Percentiles rank a stretch among this genome's conserved stretches.
Conservation (phyloP, 2,113 vertebrate species). For the Aleadryas rufinucha region DNA sequence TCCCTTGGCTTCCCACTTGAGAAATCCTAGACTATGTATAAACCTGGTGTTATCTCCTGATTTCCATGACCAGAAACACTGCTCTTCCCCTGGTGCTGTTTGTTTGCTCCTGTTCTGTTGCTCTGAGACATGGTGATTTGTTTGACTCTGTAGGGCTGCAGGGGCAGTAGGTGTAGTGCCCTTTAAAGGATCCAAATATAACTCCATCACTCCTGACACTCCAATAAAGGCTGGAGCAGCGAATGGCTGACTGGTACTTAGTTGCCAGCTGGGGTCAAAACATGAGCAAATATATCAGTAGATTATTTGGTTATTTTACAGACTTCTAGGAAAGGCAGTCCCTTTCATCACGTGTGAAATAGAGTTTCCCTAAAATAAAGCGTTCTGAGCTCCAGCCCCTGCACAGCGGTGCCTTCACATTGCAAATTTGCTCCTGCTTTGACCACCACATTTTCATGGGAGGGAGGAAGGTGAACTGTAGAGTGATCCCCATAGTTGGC, state of each 20-base stretch:
- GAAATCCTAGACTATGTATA: background rate
- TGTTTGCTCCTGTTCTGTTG: background rate
- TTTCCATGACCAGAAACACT: background rate
- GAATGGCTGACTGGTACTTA: background rate
- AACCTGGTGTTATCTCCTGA: background rate
- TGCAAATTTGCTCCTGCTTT: background rate
- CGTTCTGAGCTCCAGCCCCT: background rate
- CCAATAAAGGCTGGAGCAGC: background rate
- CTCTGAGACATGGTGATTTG: background rate
- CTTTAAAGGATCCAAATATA: background rate
- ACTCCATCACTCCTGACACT: background rate
- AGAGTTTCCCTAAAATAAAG: background rate
- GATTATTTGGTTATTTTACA: background rate
- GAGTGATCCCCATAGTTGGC: background rate
- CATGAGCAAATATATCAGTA: background rate
- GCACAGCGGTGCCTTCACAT: rapidly evolving
- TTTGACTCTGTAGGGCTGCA: background rate
- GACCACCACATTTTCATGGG: background rate
- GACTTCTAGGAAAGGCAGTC: background rate
- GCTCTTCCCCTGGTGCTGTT: background rate
- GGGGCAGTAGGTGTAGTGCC: background rate
- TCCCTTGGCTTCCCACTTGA: background rate
- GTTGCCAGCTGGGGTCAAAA: background rate
- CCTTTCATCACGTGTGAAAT: background rate
- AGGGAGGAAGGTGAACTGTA: background rate